A percentile compares a stretch with the other conserved stretches of the same genome.
Conservation (phyloP, 2,113 vertebrate species). For the Festucalex cinctus region DNA sequence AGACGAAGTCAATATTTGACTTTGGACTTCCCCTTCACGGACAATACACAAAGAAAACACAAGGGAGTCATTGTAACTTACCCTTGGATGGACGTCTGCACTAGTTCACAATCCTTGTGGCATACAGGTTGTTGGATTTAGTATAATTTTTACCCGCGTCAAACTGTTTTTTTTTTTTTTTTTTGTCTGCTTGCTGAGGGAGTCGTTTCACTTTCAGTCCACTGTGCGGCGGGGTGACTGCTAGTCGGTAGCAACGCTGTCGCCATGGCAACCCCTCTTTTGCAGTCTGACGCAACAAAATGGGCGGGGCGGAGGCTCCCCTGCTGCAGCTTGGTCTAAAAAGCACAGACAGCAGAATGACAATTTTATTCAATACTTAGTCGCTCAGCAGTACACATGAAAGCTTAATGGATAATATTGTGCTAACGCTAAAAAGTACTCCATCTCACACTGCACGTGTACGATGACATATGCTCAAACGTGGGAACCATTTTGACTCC, state of each 20-base stretch:
- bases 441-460: neutral
- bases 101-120: neutral
- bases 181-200: neutral
- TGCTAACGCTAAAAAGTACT: neutral
- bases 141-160: neutral
- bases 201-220: neutral
- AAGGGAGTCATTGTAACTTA: neutral
- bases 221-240: neutral
- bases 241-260: constrained; percentile 30
- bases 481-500: constrained; percentile 11
- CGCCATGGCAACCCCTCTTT: constrained; percentile 44
- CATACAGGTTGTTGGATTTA: neutral
- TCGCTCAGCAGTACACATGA: neutral
- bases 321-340: neutral
- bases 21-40: neutral
- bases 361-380: neutral
- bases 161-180: neutral
- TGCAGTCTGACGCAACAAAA: constrained; percentile 30
- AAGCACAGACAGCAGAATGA: neutral
- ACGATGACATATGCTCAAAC: neutral
- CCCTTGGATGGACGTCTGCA: neutral
- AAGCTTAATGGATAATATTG: neutral
- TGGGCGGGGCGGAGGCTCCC: constrained; percentile 1
- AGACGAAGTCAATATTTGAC: no score
- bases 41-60: neutral